Evolutionary conservation across 2,797 vertebrate genomes (phyloP).

Genomic region (Merluccius polli): DNA sequence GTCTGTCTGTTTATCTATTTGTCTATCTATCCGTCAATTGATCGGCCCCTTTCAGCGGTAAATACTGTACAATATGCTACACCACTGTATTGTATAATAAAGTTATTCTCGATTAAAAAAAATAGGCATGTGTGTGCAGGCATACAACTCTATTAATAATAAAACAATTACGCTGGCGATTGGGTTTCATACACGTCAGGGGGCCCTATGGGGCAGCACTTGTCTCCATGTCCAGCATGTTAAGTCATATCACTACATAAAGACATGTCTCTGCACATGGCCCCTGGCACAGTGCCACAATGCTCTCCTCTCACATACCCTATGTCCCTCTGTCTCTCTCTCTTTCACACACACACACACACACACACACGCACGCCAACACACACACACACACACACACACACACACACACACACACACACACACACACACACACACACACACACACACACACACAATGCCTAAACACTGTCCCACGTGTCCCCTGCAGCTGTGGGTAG

Average conservation of each 20-base stretch:
- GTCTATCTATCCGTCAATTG: background rate
- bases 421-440: too few relatives aligned
- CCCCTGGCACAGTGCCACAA: background rate
- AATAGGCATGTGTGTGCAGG: too few relatives aligned
- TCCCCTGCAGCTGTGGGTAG: slow-evolving; percentile 58
- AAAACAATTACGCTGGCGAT: too few relatives aligned
- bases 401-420: too few relatives aligned
- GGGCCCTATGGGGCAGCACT: background rate
- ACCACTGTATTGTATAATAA: too few relatives aligned
- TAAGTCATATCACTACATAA: background rate
- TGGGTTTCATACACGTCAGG: too few relatives aligned
- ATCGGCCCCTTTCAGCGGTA: too few relatives aligned
- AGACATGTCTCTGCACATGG: background rate
- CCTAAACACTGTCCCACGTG: slow-evolving; percentile 41
- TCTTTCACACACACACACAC: background rate
- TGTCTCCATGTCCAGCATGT: background rate
- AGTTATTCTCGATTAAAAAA: too few relatives aligned
- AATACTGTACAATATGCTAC: too few relatives aligned
- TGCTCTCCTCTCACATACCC: too few relatives aligned
- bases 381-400: background rate
- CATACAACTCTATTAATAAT: too few relatives aligned
- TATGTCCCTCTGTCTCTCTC: too few relatives aligned
- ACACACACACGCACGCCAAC: background rate
- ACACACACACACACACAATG: slow-evolving; percentile 3
- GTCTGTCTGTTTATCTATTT: background rate